Evolutionary conservation across 2,888 invertebrate genomes (phyloP), one percentile per base, ranked within the genome.

Genomic region (Phalera bucephala): DNA sequence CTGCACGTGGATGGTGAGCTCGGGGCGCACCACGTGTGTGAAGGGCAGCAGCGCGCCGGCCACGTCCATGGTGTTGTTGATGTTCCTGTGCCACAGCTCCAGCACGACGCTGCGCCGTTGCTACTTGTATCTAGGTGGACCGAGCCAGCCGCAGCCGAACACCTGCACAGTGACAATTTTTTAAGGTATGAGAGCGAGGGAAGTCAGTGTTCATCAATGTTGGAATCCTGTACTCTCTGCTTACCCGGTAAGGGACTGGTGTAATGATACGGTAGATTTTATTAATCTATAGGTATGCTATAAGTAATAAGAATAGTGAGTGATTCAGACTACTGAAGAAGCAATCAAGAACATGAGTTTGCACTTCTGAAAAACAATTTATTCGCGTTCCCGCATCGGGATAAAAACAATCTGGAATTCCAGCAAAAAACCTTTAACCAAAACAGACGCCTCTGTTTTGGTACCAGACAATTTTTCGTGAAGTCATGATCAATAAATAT

Each of bases 131-230:
- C 91, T 80, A 9, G 91, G 90, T 12, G 92, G 92, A 0, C 92
- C 93, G 33, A 93, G 88, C 92, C 93, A 93, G 30, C 93, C 92
- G 74, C 93, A 94, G 31, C 93, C 93, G 86, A 94, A 91, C 66
- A 94, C 85, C 87, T 94, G 25, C 6, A 4, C 17, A 3, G 20
- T 15, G 2, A 31, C 7, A 27, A 22, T 4, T 22, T 37, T 27
- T n/a, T n/a, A n/a, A n/a, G n/a, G n/a, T n/a, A n/a, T n/a, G n/a
- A n/a, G n/a, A n/a, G n/a, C n/a, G n/a, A n/a, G n/a, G n/a, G n/a
- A n/a, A n/a, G n/a, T n/a, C n/a, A n/a, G n/a, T n/a, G n/a, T n/a
- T n/a, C n/a, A n/a, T n/a, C n/a, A n/a, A n/a, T n/a, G n/a, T n/a
- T n/a, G n/a, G n/a, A n/a, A n/a, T n/a, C n/a, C n/a, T n/a, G n/a